phyloP scores from a whole-genome alignment of 2,888 invertebrate species.

The Tridacna crocea region DNA sequence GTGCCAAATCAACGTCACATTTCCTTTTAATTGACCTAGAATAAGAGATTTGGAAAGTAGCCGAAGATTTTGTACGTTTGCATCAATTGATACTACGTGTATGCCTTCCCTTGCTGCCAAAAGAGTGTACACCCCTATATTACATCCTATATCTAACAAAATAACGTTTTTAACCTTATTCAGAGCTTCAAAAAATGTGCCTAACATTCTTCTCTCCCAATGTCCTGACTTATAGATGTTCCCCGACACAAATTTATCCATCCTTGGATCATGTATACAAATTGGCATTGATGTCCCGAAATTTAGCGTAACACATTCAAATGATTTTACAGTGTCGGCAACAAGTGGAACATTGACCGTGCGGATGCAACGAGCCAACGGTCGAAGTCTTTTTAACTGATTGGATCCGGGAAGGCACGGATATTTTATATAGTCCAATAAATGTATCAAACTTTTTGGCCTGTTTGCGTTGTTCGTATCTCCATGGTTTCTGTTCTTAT shows the following conservation, averaged over 20 bases:
- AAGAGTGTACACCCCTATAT: slow-evolving; percentile 61
- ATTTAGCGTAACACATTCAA: no score
- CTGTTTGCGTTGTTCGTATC: no score
- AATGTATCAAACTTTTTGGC: no score
- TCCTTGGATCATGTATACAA: not conserved
- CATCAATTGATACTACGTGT: slow-evolving; percentile 56
- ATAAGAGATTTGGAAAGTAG: slow-evolving; percentile 50
- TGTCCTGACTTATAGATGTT: not conserved
- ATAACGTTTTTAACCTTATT: not conserved
- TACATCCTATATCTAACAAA: slow-evolving; percentile 61
- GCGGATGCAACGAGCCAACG: no score
- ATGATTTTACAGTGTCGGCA: no score
- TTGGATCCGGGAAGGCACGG: no score
- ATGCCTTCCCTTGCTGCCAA: slow-evolving; percentile 49
- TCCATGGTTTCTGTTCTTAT: no score
- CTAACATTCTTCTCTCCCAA: not conserved
- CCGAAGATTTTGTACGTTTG: slow-evolving; percentile 36
- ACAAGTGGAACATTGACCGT: no score
- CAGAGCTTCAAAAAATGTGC: not conserved
- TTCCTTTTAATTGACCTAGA: slow-evolving; percentile 36
- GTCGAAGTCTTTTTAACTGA: no score
- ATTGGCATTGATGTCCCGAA: not conserved
- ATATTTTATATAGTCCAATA: no score
- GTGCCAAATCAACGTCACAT: slow-evolving; percentile 58
- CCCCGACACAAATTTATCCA: not conserved